Percentiles rank a stretch among this genome's conserved stretches.
phyloP scores from a whole-genome alignment of 2,113 vertebrate genomes.

The Leucoraja erinaceus region DNA sequence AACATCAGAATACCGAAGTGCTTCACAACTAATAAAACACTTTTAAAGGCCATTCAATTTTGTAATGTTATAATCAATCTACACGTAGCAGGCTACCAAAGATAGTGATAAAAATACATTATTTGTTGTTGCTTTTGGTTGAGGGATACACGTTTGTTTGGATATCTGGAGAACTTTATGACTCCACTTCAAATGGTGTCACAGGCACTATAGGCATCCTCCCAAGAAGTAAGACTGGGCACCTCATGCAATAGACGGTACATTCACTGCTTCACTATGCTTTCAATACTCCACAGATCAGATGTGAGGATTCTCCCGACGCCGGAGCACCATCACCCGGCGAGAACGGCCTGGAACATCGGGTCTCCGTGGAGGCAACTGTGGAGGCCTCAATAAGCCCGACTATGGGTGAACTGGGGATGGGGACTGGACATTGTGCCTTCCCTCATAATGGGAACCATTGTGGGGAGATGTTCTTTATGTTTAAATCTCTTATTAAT shows the following conservation, averaged over 20 bases:
- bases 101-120: background rate
- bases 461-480: no score
- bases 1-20: background rate
- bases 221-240: no score
- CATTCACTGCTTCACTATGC: background rate
- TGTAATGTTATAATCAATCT: background rate
- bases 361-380: no score
- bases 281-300: background rate
- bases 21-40: background rate
- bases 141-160: background rate
- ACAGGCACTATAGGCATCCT: background rate
- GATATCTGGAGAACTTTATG: background rate
- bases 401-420: no score
- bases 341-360: no score
- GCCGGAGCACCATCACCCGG: no score
- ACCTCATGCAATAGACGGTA: background rate
- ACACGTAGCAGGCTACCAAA: background rate
- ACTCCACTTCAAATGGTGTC: background rate
- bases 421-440: no score
- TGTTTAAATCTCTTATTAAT: no score
- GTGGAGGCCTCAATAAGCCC: no score
- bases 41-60: background rate
- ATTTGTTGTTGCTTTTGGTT: background rate
- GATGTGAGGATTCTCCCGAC: no score
- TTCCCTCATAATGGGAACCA: no score